Evolutionary conservation across 1,140 invertebrate genomes (phyloP).

Genomic region (Saccostrea glomerata): DNA sequence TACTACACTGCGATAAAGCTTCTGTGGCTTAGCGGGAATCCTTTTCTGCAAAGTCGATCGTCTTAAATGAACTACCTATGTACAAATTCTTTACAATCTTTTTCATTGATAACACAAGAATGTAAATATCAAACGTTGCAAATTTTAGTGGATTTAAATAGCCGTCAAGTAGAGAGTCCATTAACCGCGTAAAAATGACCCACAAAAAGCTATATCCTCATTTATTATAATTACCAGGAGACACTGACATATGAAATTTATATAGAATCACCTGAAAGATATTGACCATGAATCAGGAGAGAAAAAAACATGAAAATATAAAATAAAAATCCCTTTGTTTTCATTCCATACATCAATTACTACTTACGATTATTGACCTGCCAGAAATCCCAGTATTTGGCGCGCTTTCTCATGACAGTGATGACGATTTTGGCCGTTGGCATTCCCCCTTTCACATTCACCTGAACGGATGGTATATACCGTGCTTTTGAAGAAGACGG

Average conservation of each 20-base stretch:
- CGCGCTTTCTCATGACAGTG: constrained; percentile 50
- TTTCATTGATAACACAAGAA: constrained; percentile 20
- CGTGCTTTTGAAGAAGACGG: neutral
- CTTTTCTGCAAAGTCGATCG: neutral
- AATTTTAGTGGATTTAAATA: neutral
- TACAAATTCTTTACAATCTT: neutral
- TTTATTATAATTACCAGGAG: too few relatives aligned
- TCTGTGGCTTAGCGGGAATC: neutral
- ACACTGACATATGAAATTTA: too few relatives aligned
- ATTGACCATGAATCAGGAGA: too few relatives aligned
- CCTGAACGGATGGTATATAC: neutral
- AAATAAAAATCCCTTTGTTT: too few relatives aligned
- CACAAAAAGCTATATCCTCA: too few relatives aligned
- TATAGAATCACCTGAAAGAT: too few relatives aligned
- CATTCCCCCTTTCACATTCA: neutral
- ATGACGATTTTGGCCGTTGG: constrained; percentile 52
- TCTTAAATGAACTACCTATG: neutral
- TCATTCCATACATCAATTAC: too few relatives aligned
- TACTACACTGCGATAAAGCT: neutral
- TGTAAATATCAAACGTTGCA: neutral
- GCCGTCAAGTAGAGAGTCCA: neutral
- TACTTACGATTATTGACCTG: constrained; percentile 62
- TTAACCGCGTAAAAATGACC: too few relatives aligned
- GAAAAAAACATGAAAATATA: too few relatives aligned
- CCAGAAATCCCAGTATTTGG: constrained; percentile 59